These are phyloP conservation scores for Opisthocomus hoazin DNA, from an alignment of 2,113 vertebrate genomes.

Conservation along the genomic window DNA sequence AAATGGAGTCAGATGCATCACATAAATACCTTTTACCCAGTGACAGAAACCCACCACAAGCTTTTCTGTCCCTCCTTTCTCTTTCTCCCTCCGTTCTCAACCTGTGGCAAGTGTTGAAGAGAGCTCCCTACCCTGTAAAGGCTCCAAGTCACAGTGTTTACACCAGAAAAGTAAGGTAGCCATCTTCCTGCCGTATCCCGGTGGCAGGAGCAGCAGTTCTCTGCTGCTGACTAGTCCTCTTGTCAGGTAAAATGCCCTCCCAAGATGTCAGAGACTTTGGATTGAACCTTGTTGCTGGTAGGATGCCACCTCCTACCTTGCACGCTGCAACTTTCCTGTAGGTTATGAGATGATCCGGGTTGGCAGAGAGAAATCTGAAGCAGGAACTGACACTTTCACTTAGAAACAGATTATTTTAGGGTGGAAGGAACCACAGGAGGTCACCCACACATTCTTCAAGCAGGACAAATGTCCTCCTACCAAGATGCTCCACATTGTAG, in stretches of 20 bases:
- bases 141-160: neutral
- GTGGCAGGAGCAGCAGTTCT: neutral
- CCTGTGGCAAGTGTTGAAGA: neutral
- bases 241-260: neutral
- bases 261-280: neutral
- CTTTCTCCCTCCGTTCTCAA: neutral
- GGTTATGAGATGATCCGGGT: neutral
- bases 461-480: neutral
- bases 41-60: neutral
- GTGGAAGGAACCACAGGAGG: neutral
- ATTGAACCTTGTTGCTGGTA: neutral
- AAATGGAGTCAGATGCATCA: neutral
- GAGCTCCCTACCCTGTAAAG: neutral
- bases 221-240: neutral
- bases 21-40: neutral
- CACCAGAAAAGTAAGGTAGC: neutral
- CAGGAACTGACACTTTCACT: neutral
- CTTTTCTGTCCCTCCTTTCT: neutral
- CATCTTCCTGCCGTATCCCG: neutral
- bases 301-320: neutral
- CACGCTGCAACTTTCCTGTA: neutral
- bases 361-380: neutral
- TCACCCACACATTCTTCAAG: neutral
- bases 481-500: accelerated
- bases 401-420: neutral